phyloP scores from a whole-genome alignment of 2,888 invertebrate species.

The Pseudococcus jackbeardsleyi region DNA sequence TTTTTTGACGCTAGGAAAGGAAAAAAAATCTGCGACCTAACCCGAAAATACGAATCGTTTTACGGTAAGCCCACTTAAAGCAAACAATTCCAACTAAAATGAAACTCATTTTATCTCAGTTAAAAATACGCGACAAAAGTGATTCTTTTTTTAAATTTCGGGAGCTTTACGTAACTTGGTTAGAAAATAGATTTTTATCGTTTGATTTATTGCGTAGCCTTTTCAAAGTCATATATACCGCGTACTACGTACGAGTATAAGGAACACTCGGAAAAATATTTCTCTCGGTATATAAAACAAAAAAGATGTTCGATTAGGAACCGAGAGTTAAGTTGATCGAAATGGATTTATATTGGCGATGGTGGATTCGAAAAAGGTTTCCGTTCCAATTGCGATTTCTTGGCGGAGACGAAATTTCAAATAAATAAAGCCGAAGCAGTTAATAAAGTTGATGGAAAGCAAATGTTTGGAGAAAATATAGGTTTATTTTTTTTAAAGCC shows the following conservation, averaged over 20 bases:
- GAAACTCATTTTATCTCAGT: constrained; percentile 54
- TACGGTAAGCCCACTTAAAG: constrained; percentile 30
- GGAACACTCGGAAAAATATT: constrained; percentile 23
- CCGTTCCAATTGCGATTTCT: background rate
- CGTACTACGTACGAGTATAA: background rate
- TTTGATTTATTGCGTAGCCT: constrained; percentile 45
- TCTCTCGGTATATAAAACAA: background rate
- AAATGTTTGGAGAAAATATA: too few relatives aligned
- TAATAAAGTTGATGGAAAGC: too few relatives aligned
- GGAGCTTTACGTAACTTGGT: constrained; percentile 36
- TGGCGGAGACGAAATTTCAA: background rate
- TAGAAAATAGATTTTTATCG: constrained; percentile 52
- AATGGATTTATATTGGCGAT: background rate
- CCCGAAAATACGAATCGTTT: constrained; percentile 12
- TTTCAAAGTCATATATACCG: constrained; percentile 34
- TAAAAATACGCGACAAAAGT: constrained; percentile 38
- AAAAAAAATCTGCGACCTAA: background rate
- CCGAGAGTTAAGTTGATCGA: constrained; percentile 2
- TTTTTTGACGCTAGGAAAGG: constrained; percentile 2
- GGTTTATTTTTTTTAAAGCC: too few relatives aligned
- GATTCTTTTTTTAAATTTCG: constrained; percentile 43
- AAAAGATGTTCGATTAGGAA: constrained; percentile 21
- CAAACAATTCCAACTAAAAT: constrained; percentile 35
- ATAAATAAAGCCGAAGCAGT: background rate
- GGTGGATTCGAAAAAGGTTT: background rate